phyloP scores from a whole-genome alignment of 2,113 vertebrate genomes.

The Pteruthius melanotis region DNA sequence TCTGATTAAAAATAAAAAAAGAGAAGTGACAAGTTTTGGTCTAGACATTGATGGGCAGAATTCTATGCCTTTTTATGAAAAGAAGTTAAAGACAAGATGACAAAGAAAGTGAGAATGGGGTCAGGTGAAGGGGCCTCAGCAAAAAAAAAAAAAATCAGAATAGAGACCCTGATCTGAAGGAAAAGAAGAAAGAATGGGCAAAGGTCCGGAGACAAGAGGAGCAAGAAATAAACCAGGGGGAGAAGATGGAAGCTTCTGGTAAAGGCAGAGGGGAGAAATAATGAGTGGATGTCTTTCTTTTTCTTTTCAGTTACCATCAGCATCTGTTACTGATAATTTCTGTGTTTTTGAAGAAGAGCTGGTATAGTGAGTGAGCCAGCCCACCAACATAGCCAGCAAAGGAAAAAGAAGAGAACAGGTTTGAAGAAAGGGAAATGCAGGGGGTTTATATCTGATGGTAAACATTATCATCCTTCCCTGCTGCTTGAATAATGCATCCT shows the following conservation, averaged over 20 bases:
- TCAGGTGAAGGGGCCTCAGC: not conserved
- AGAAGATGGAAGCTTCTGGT: not conserved
- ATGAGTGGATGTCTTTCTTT: not conserved
- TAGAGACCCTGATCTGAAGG: not conserved
- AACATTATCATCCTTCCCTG: conserved; percentile 55
- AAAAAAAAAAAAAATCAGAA: not conserved
- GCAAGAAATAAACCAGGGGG: not conserved
- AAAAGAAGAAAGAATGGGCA: not conserved
- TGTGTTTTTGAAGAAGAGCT: conserved; percentile 45
- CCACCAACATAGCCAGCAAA: conserved; percentile 41
- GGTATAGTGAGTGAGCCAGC: conserved; percentile 20
- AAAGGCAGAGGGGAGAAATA: not conserved
- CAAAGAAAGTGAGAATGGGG: not conserved
- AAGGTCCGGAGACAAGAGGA: not conserved
- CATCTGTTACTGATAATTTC: conserved; percentile 53
- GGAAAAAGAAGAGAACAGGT: conserved; percentile 30
- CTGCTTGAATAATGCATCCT: conserved; percentile 59
- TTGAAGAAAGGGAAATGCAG: conserved; percentile 37
- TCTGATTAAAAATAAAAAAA: not conserved
- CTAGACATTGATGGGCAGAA: not conserved
- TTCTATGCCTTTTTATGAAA: not conserved
- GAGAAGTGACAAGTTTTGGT: not conserved
- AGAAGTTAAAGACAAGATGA: not conserved
- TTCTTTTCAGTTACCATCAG: not conserved
- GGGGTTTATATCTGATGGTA: conserved; percentile 18